Conservation (phyloP, 2,888 invertebrate genomes). For the Thymelicus acteon region DNA sequence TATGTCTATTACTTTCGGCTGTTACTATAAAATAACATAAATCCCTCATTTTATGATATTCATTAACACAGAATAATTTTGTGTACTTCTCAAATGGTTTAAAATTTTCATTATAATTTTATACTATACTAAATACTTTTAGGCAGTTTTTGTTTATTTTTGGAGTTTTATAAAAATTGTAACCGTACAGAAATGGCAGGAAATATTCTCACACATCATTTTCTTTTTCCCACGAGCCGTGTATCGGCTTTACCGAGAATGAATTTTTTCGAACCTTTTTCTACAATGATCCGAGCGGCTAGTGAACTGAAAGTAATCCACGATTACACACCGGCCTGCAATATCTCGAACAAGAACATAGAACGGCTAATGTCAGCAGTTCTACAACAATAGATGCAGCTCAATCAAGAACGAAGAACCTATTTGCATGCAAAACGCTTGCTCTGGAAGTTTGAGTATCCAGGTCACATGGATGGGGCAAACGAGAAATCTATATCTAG, state of each 20-base stretch:
- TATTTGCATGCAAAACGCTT: conserved; percentile 31
- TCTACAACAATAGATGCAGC: conserved; percentile 8
- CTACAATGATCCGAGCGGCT: background rate
- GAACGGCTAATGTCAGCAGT: conserved; percentile 1
- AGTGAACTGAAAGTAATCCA: background rate
- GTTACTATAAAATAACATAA: no score
- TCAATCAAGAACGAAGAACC: conserved; percentile 19
- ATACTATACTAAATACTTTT: no score
- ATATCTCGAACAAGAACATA: conserved; percentile 6
- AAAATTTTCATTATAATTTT: no score
- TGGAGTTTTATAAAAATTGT: no score
- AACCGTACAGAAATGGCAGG: no score
- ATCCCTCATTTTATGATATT: no score
- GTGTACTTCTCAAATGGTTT: no score
- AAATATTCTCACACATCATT: no score
- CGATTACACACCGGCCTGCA: conserved; percentile 1
- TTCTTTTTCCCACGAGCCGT: background rate
- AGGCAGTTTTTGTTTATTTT: no score
- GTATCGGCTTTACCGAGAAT: background rate
- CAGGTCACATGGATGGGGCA: conserved; percentile 3
- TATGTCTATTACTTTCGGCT: no score
- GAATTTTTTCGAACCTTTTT: background rate
- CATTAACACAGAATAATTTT: no score
- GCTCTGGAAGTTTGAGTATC: background rate
- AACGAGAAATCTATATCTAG: background rate